These are phyloP conservation scores for Dromococcyx pavoninus DNA, from an alignment of 2,797 vertebrate species.

Conservation along the genomic window DNA sequence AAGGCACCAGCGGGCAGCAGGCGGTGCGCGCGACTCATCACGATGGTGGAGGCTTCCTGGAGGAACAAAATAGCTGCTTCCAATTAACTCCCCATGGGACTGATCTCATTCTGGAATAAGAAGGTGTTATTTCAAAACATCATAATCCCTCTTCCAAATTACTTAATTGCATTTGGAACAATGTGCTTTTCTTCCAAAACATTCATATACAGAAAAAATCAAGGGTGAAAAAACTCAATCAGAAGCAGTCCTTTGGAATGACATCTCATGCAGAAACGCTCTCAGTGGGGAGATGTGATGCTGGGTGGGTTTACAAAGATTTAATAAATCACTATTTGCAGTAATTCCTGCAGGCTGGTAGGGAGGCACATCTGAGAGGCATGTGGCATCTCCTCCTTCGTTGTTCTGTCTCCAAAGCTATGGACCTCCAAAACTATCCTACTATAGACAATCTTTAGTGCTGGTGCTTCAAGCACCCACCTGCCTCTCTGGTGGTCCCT, in stretches of 20 bases:
- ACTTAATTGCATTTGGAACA: slow-evolving; percentile 49
- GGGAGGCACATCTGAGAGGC: rapidly evolving
- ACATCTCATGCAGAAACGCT: background rate
- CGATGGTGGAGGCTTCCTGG: background rate
- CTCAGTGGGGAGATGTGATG: rapidly evolving
- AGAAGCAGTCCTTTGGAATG: background rate
- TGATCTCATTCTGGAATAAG: slow-evolving; percentile 62
- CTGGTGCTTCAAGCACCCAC: background rate
- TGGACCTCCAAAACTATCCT: background rate
- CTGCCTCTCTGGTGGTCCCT: background rate
- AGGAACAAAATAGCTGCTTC: background rate
- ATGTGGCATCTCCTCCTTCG: background rate
- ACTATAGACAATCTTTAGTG: background rate
- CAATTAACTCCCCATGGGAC: slow-evolving; percentile 10
- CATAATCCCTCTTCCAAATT: slow-evolving; percentile 48
- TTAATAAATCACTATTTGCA: background rate
- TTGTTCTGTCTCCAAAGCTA: background rate
- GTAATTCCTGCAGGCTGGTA: background rate
- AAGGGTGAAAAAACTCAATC: background rate
- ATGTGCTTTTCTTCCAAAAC: slow-evolving; percentile 25
- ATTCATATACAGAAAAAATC: background rate
- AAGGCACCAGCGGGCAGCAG: background rate
- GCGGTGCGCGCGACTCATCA: background rate
- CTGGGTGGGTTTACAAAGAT: background rate
- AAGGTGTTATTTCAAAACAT: slow-evolving; percentile 44